Evolutionary conservation across 2,113 vertebrate species (phyloP).

Genomic region (Dolichallabes microphthalmus): DNA sequence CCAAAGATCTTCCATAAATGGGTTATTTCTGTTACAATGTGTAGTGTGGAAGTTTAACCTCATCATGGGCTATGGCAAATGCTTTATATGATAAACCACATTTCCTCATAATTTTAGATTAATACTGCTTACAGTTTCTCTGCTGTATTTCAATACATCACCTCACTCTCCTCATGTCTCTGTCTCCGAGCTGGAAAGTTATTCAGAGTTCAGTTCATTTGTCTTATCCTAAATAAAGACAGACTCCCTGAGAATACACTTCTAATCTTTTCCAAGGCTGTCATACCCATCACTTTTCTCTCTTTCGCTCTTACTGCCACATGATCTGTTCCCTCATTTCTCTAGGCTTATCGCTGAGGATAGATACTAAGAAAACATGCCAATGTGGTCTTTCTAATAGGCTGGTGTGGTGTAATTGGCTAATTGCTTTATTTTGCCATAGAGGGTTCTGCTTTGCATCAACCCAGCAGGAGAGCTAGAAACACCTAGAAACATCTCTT

Average conservation of each 20-base stretch:
- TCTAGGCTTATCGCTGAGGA: slow-evolving; percentile 64
- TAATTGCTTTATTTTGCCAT: slow-evolving; percentile 74
- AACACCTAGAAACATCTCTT: slow-evolving; percentile 69
- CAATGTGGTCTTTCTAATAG: slow-evolving; percentile 65
- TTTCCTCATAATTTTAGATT: slow-evolving; percentile 46
- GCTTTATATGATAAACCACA: slow-evolving; percentile 16
- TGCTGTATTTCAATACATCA: slow-evolving; percentile 38
- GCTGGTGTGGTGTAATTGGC: slow-evolving; percentile 71
- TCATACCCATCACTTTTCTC: slow-evolving; percentile 51
- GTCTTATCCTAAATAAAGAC: slow-evolving; percentile 55
- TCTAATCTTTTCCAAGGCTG: slow-evolving; percentile 51
- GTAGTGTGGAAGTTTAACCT: neutral
- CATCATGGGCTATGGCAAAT: slow-evolving; percentile 22
- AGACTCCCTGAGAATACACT: slow-evolving; percentile 49
- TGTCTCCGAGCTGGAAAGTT: slow-evolving; percentile 45
- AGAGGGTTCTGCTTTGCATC: slow-evolving; percentile 74
- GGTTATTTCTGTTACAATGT: neutral
- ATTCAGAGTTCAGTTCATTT: slow-evolving; percentile 55
- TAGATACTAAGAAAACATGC: slow-evolving; percentile 74
- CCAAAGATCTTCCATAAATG: neutral
- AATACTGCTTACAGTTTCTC: slow-evolving; percentile 46
- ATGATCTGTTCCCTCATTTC: slow-evolving; percentile 58
- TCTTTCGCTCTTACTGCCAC: slow-evolving; percentile 29
- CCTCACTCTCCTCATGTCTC: slow-evolving; percentile 36
- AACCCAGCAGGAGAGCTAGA: slow-evolving; percentile 69